Percentiles rank a stretch among this genome's conserved stretches.
These are phyloP conservation scores for Eueides isabella DNA, from an alignment of 1,140 invertebrate genomes.

Conservation along the genomic window DNA sequence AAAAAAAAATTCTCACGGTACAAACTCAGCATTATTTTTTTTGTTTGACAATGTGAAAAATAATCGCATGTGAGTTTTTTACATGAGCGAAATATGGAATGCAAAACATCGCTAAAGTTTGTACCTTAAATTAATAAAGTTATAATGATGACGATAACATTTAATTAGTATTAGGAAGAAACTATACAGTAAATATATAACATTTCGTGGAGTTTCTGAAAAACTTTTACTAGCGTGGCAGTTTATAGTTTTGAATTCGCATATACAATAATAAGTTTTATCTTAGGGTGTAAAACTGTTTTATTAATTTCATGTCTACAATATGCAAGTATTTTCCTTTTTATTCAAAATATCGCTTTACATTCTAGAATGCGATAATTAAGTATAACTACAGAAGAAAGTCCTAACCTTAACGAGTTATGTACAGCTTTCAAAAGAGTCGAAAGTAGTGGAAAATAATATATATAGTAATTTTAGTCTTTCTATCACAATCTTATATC, in stretches of 20 bases:
- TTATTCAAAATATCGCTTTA: neutral
- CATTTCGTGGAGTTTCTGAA: neutral
- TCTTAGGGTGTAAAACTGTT: no score
- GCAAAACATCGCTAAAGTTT: neutral
- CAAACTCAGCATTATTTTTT: neutral
- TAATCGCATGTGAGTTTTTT: neutral
- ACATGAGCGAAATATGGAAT: neutral
- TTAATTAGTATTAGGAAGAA: neutral
- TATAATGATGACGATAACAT: constrained; percentile 4
- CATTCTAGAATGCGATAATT: neutral
- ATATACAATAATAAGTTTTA: neutral
- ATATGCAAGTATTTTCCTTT: neutral
- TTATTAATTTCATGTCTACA: neutral
- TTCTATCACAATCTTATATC: neutral
- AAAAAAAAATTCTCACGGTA: no score
- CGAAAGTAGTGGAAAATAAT: neutral
- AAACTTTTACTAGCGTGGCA: neutral
- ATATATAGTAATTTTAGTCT: neutral
- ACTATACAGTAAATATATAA: neutral
- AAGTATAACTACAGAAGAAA: neutral
- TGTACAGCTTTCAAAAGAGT: neutral
- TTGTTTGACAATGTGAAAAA: neutral
- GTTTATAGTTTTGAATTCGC: neutral
- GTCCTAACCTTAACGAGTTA: neutral
- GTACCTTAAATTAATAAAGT: neutral